Conservation (phyloP, 53 echinoderm and acorn worm genomes). For the Pentamera pediparva region DNA sequence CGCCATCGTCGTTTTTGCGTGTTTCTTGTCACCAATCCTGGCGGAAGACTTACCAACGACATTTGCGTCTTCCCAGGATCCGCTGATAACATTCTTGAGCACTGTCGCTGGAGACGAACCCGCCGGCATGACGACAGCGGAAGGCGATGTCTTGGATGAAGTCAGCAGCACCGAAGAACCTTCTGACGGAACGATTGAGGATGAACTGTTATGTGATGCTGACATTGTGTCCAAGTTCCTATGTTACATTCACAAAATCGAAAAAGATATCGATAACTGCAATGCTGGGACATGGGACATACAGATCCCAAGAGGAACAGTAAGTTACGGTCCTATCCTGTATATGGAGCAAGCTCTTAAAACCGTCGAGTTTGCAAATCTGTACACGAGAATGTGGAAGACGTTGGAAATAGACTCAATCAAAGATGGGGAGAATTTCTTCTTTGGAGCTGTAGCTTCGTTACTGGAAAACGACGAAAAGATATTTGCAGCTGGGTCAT, state of each 20-base stretch:
- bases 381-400: constrained; percentile 85
- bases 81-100: background rate
- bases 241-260: constrained; percentile 54
- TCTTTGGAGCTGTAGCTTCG: constrained; percentile 80
- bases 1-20: too few relatives aligned
- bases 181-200: background rate
- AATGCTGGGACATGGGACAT: constrained; percentile 69
- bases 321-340: constrained; percentile 72
- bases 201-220: background rate
- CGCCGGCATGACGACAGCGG: background rate
- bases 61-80: background rate
- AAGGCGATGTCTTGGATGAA: background rate
- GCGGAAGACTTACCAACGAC: background rate
- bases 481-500: constrained; percentile 91
- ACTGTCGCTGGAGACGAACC: background rate
- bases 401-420: constrained; percentile 48
- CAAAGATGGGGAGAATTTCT: constrained; percentile 75
- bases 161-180: background rate
- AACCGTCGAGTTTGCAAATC: constrained; percentile 78
- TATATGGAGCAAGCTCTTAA: constrained; percentile 76
- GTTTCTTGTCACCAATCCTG: too few relatives aligned
- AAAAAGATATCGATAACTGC: constrained; percentile 63
- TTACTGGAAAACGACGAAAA: constrained; percentile 81
- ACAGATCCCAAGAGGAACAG: constrained; percentile 52
- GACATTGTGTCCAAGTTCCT: constrained; percentile 75